These are phyloP conservation scores for Hippocampus mohnikei DNA, from an alignment of 2,113 vertebrate species.

Conservation along the genomic window DNA sequence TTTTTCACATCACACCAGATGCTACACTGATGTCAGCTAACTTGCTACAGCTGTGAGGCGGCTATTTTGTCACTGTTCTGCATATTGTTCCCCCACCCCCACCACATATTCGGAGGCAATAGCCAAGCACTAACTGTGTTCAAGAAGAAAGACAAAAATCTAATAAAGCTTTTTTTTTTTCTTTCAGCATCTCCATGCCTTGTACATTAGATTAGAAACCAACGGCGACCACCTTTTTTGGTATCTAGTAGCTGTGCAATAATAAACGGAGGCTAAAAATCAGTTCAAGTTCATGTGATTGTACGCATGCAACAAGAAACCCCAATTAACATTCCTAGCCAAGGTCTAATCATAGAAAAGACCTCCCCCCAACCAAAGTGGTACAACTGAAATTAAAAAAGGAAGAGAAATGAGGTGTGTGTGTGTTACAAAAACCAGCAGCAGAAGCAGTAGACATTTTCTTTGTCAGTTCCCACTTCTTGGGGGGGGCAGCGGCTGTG, in stretches of 20 bases:
- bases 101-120: too few species aligned
- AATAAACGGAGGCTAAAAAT: constrained; percentile 37
- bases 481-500: constrained; percentile 10
- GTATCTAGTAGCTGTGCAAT: constrained; percentile 72
- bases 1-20: not conserved
- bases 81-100: too few species aligned
- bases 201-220: not conserved
- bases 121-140: too few species aligned
- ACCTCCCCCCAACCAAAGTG: not conserved
- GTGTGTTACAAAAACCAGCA: constrained; percentile 27
- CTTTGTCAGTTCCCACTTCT: constrained; percentile 2
- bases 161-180: not conserved
- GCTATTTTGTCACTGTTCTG: not conserved
- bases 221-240: constrained; percentile 57
- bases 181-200: not conserved
- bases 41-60: not conserved
- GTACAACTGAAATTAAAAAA: not conserved
- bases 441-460: constrained; percentile 20
- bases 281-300: constrained; percentile 57
- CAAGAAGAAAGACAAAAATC: too few species aligned
- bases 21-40: not conserved
- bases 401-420: not conserved
- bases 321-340: constrained; percentile 27
- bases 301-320: constrained; percentile 66
- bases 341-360: not conserved